A percentile compares a stretch with the other conserved stretches of the same genome.
Evolutionary conservation across 2,113 vertebrate genomes (phyloP).

Genomic region (Camarhynchus parvulus): DNA sequence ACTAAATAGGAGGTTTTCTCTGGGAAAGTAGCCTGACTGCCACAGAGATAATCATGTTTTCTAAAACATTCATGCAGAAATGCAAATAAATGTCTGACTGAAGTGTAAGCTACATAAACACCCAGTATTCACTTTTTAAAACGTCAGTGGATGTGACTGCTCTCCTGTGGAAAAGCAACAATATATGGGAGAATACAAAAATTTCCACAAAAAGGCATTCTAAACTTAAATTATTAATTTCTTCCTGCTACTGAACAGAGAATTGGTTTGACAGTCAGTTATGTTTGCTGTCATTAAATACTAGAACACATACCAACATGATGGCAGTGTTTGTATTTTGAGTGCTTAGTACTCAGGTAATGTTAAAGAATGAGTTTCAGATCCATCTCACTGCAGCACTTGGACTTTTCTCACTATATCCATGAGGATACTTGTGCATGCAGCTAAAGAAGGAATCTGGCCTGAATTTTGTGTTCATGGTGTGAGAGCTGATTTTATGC

Average conservation of each 20-base stretch:
- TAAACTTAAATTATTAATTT: neutral
- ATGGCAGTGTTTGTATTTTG: neutral
- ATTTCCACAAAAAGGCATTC: neutral
- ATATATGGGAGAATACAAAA: neutral
- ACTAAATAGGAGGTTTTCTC: neutral
- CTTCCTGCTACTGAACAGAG: neutral
- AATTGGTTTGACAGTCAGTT: neutral
- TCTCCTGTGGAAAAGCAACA: neutral
- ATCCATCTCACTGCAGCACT: neutral
- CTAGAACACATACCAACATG: neutral
- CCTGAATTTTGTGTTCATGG: neutral
- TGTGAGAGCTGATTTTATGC: neutral
- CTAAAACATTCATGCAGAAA: neutral
- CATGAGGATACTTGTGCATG: rapidly evolving
- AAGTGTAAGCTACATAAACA: neutral
- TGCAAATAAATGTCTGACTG: neutral
- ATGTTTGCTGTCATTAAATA: neutral
- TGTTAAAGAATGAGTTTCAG: neutral
- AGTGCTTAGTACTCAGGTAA: neutral
- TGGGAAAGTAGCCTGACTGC: neutral
- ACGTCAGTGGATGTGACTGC: neutral
- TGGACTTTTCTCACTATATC: neutral
- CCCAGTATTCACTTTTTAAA: neutral
- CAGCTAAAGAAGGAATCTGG: neutral
- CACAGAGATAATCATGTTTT: neutral